Conservation (phyloP, 1,140 invertebrate genomes). For the Trigoniulus corallinus region DNA sequence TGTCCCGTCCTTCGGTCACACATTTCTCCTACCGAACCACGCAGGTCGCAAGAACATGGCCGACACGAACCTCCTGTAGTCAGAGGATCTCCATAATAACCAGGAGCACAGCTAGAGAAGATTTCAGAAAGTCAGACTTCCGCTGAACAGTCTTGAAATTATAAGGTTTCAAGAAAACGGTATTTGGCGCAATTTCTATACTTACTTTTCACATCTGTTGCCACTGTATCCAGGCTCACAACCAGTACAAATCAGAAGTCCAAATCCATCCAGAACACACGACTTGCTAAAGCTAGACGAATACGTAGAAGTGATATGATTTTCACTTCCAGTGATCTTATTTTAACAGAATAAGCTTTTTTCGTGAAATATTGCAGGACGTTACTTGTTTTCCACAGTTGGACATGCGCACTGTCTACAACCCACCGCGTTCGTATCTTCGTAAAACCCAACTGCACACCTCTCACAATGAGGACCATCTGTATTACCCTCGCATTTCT, state of each 20-base stretch:
- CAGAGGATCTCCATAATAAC: constrained; percentile 55
- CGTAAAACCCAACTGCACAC: constrained; percentile 70
- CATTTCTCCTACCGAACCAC: constrained; percentile 49
- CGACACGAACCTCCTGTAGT: constrained; percentile 46
- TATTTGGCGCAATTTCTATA: no score
- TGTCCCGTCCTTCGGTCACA: constrained; percentile 58
- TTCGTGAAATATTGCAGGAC: no score
- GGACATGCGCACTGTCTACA: constrained; percentile 62
- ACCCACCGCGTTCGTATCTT: constrained; percentile 38
- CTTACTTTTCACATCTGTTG: constrained; percentile 39
- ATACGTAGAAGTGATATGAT: no score
- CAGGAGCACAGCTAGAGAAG: constrained; percentile 41
- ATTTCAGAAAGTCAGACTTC: background rate
- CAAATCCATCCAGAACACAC: constrained; percentile 20
- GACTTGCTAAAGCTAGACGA: constrained; percentile 31
- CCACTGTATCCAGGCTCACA: constrained; percentile 43
- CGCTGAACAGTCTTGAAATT: constrained; percentile 5
- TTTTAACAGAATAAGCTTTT: no score
- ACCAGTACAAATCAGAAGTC: constrained; percentile 22
- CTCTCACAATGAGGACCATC: constrained; percentile 52
- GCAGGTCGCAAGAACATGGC: constrained; percentile 58
- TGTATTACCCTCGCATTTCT: constrained; percentile 72
- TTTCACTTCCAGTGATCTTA: no score
- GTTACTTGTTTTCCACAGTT: constrained; percentile 29
- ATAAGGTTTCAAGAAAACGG: no score